Evolutionary conservation across 2,888 invertebrate genomes (phyloP).

Genomic region (Neoaliturus tenellus): DNA sequence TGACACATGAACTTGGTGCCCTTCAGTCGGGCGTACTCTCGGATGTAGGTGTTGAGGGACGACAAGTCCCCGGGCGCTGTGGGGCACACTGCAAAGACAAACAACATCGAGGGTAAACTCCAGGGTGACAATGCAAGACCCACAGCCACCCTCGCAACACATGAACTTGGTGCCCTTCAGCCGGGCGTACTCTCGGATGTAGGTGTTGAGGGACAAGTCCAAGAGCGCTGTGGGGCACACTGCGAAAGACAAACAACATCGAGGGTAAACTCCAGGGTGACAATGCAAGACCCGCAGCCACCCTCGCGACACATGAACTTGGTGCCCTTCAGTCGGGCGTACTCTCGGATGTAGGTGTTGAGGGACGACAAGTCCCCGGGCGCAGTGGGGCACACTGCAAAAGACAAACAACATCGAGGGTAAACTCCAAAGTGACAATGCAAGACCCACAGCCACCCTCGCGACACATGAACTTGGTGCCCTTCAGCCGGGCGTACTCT

Average conservation of each 20-base stretch:
- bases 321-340: slow-evolving; percentile 79
- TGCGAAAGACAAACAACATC: too few species aligned
- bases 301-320: slow-evolving; percentile 82
- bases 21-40: slow-evolving; percentile 77
- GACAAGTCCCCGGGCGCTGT: too few species aligned
- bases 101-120: too few species aligned
- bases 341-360: slow-evolving; percentile 79
- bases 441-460: slow-evolving; percentile 86
- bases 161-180: slow-evolving; percentile 82
- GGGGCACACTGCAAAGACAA: too few species aligned
- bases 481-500: slow-evolving; percentile 77
- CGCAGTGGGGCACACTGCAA: too few species aligned
- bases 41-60: slow-evolving; percentile 80
- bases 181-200: slow-evolving; percentile 77
- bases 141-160: slow-evolving; percentile 74
- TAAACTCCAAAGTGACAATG: slow-evolving; percentile 71
- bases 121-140: slow-evolving; percentile 73
- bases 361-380: too few species aligned
- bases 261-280: slow-evolving; percentile 69
- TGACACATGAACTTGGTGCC: slow-evolving; percentile 85
- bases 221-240: too few species aligned
- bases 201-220: too few species aligned
- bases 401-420: too few species aligned
- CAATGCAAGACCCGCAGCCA: slow-evolving; percentile 72
- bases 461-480: slow-evolving; percentile 83